A percentile compares a stretch with the other conserved stretches of the same genome.
Conservation (phyloP, 2,113 vertebrate genomes). For the Ophiodon elongatus region DNA sequence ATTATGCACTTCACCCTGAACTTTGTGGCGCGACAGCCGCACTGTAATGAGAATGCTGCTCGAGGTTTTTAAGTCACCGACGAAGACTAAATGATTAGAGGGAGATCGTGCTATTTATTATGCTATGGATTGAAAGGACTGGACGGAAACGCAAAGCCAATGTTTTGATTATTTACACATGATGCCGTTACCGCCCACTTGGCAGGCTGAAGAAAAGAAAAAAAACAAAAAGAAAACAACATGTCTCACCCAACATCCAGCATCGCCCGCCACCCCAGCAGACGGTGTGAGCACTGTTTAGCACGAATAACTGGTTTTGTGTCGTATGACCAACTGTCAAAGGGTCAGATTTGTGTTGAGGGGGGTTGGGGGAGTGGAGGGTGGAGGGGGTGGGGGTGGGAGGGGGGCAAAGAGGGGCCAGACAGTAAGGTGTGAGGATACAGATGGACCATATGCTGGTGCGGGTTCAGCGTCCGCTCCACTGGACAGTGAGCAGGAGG, state of each 20-base stretch:
- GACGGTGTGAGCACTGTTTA: conserved; percentile 11
- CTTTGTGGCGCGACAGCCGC: background rate
- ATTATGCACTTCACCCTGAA: background rate
- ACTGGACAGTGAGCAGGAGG: conserved; percentile 69
- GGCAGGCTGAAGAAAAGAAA: conserved; percentile 1
- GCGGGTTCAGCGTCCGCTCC: conserved; percentile 64
- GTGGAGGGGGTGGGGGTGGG: too few relatives aligned
- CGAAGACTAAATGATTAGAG: background rate
- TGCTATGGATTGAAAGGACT: background rate
- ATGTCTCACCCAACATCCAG: conserved; percentile 7
- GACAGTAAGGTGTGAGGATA: conserved; percentile 79
- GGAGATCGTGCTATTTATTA: background rate
- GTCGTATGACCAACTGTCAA: conserved; percentile 49
- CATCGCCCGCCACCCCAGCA: conserved; percentile 1
- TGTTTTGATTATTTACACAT: background rate
- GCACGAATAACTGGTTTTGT: conserved; percentile 24
- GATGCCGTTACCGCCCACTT: background rate
- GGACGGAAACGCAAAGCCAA: background rate
- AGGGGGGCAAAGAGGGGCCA: conserved; percentile 74
- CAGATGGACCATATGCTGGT: conserved; percentile 84
- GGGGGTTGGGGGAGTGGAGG: too few relatives aligned
- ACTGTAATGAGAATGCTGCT: background rate
- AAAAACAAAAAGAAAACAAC: background rate
- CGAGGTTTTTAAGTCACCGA: background rate
- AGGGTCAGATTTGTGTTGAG: conserved; percentile 56